Evolutionary conservation across 1,140 invertebrate species (phyloP).

Genomic region (Linepithema humile): DNA sequence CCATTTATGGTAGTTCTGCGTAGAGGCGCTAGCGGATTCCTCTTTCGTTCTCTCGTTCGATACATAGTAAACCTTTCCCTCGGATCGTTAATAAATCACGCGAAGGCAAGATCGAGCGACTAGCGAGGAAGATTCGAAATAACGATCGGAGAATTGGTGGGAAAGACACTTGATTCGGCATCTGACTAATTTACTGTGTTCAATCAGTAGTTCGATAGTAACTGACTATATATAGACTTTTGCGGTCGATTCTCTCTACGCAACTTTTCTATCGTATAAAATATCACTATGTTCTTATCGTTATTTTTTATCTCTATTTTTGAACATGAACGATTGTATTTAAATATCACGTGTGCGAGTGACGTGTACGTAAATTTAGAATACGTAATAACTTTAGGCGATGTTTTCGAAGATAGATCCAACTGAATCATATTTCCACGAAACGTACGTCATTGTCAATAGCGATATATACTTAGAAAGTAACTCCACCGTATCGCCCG

Average conservation of each 20-base stretch:
- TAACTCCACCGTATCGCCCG: neutral
- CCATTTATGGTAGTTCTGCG: constrained; percentile 74
- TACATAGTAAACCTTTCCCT: constrained; percentile 34
- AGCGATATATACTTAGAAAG: constrained; percentile 37
- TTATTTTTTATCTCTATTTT: constrained; percentile 6
- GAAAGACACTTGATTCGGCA: neutral
- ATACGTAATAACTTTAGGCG: constrained; percentile 42
- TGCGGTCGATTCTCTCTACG: neutral
- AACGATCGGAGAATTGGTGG: neutral
- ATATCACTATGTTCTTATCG: neutral
- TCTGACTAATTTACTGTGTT: neutral
- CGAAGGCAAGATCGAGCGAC: neutral
- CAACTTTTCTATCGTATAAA: neutral
- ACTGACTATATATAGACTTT: neutral
- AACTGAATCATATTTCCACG: constrained; percentile 58
- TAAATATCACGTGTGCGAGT: constrained; percentile 1
- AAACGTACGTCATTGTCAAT: constrained; percentile 56
- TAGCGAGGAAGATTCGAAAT: neutral
- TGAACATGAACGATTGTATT: neutral
- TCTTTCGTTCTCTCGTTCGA: constrained; percentile 27
- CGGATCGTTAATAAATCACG: constrained; percentile 9
- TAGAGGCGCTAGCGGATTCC: constrained; percentile 52
- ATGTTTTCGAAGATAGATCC: neutral
- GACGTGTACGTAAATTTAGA: constrained; percentile 44
- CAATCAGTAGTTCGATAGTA: neutral